A percentile compares a stretch with the other conserved stretches of the same genome.
These are phyloP conservation scores for Hydrocynus forskahlii DNA, from an alignment of 2,797 vertebrate species.

Conservation along the genomic window DNA sequence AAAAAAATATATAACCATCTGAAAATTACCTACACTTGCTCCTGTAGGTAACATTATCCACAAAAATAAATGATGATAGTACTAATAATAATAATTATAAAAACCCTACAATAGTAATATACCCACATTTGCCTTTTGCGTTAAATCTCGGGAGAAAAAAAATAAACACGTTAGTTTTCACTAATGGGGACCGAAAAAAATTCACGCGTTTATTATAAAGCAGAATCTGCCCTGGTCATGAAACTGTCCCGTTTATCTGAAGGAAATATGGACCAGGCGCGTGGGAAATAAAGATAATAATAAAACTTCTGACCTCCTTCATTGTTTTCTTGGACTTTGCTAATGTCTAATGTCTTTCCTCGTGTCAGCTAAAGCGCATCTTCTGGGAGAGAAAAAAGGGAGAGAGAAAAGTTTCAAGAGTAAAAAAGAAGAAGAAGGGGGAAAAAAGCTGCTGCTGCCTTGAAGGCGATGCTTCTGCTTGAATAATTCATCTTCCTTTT, in stretches of 20 bases:
- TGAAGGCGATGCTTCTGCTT: conserved; percentile 82
- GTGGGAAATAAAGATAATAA: not conserved
- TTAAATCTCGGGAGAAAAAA: not conserved
- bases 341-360: conserved; percentile 4
- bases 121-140: not conserved
- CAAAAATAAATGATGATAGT: not conserved
- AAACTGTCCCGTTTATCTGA: not conserved
- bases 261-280: conserved; percentile 4
- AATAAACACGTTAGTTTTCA: not conserved
- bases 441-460: conserved; percentile 77
- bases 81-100: too few relatives aligned
- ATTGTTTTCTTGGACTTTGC: conserved; percentile 33
- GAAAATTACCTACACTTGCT: not conserved
- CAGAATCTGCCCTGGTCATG: not conserved
- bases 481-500: conserved; percentile 85
- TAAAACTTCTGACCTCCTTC: conserved; percentile 23
- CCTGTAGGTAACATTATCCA: not conserved
- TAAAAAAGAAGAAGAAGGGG: not conserved
- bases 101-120: not conserved
- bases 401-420: conserved; percentile 21
- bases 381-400: not conserved
- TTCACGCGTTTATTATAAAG: not conserved
- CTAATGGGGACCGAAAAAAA: not conserved
- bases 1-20: not conserved
- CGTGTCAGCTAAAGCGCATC: conserved; percentile 27